Base-by-base conservation (phyloP, 2,797 vertebrate genomes). In the Cossypha dichroa region DNA sequence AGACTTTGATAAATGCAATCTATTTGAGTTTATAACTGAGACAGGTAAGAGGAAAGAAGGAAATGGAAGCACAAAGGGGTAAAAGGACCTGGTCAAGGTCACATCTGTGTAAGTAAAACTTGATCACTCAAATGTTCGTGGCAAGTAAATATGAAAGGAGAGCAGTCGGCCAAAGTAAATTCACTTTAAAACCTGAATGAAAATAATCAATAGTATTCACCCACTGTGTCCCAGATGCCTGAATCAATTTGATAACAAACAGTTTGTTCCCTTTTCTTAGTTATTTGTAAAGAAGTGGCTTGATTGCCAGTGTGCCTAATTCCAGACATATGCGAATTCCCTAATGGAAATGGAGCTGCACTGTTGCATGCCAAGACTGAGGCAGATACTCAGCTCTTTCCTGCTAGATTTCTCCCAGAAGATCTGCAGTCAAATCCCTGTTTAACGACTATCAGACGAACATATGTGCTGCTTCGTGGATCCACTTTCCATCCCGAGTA, bases 161-260 rank as follows among this genome's bases (percentile, higher is more conserved):
- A 86, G 63, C 82, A 91, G 63, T 90, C 1, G 9, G 94, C 93
- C 95, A 95, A 96, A 96, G 74, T 86, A 94, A 94, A 96, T 94
- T 96, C 85, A 59, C 80, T 96, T 94, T 91, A 94, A 95, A 96
- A 95, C 85, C 85, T 86, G 82, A 94, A 91, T 84, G 85, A 95
- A 93, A 91, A 90, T 93, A 95, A 96, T 94, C 94, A 88, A 91
- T 94, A 88, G 59, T 67, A 76, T 93, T 94, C 93, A 90, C 59
- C 77, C 77, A 69, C 87, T 63, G 69, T 70, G 67, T 88, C 95
- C 59, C 95, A 95, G 79, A 95, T 96, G 94, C 90, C 95, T 91
- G 91, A 94, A 94, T 94, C 91, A 95, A 94, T 96, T 95, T 94
- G 94, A 96, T 94, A 94, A 94, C 85, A 85, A 97, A 91, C 73